A percentile compares a stretch with the other conserved stretches of the same genome.
These are phyloP conservation scores for Pangasius krempfi DNA, from an alignment of 2,797 vertebrate genomes.

Conservation along the genomic window DNA sequence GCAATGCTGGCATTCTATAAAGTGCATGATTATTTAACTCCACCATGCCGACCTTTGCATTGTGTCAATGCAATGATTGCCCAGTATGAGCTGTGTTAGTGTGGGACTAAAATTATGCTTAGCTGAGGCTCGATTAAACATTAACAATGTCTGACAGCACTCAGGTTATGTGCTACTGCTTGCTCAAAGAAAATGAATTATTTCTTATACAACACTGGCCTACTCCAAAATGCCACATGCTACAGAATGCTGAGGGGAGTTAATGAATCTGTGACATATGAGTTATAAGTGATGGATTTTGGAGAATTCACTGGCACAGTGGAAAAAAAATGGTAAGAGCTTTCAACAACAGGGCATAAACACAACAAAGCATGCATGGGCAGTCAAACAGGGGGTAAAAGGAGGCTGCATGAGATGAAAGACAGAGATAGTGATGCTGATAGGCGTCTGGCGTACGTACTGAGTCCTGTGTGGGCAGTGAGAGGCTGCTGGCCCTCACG, in stretches of 20 bases:
- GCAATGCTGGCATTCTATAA: conserved; percentile 35
- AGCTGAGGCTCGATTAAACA: conserved; percentile 41
- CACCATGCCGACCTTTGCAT: conserved; percentile 22
- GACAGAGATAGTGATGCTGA: conserved; percentile 52
- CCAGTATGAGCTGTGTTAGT: not conserved
- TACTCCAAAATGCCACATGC: not conserved
- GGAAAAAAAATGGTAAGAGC: not conserved
- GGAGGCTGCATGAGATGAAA: conserved; percentile 48
- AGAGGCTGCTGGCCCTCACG: conserved; percentile 66
- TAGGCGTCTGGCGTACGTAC: conserved; percentile 72
- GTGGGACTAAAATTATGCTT: conserved; percentile 10
- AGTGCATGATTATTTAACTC: conserved; percentile 13
- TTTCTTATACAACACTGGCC: conserved; percentile 47
- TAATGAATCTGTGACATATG: not conserved
- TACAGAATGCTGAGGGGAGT: not conserved
- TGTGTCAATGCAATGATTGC: conserved; percentile 10
- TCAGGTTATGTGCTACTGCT: conserved; percentile 31
- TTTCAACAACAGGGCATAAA: not conserved
- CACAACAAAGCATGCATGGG: not conserved
- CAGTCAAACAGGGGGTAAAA: not conserved
- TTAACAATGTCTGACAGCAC: conserved; percentile 43
- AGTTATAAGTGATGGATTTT: conserved; percentile 2
- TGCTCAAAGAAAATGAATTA: conserved; percentile 45
- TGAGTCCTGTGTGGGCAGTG: conserved; percentile 65
- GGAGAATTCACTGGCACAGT: not conserved